Percentiles rank a stretch among this genome's conserved stretches.
Conservation (phyloP, 1,140 invertebrate species). For the Drosophila erecta region DNA sequence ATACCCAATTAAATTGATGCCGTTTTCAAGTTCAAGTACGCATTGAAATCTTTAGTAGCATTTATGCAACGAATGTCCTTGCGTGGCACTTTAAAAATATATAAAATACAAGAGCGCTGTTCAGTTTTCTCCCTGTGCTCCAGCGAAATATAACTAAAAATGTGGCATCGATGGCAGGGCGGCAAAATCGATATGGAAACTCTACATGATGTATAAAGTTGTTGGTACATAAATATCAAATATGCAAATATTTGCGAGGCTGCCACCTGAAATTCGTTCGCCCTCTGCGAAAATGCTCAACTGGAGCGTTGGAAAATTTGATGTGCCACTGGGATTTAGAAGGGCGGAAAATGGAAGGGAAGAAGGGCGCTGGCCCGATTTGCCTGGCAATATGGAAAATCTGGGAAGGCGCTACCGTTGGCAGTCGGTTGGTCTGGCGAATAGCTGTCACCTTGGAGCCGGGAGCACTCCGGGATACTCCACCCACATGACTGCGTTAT, state of each 20-base stretch:
- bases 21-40: too few species aligned
- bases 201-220: conserved; percentile 75
- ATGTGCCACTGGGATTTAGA: conserved; percentile 28
- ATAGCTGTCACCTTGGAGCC: conserved; percentile 71
- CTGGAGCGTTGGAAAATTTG: conserved; percentile 56
- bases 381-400: conserved; percentile 62
- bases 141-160: conserved; percentile 62
- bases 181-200: conserved; percentile 72
- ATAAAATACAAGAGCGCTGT: neutral
- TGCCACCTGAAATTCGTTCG: conserved; percentile 67
- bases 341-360: conserved; percentile 7
- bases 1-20: too few species aligned
- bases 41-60: too few species aligned
- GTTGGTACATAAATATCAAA: conserved; percentile 80
- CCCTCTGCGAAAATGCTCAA: conserved; percentile 55
- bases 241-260: conserved; percentile 78
- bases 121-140: conserved; percentile 5
- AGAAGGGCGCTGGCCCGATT: conserved; percentile 34
- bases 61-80: too few species aligned
- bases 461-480: conserved; percentile 2
- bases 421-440: conserved; percentile 40
- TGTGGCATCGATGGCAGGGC: conserved; percentile 26
- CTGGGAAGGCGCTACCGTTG: conserved; percentile 33
- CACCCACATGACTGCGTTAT: conserved; percentile 58
- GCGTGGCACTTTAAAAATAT: neutral